Percentiles rank a stretch among this genome's conserved stretches.
Conservation (phyloP, 2,113 vertebrate species). For the Strix uralensis region DNA sequence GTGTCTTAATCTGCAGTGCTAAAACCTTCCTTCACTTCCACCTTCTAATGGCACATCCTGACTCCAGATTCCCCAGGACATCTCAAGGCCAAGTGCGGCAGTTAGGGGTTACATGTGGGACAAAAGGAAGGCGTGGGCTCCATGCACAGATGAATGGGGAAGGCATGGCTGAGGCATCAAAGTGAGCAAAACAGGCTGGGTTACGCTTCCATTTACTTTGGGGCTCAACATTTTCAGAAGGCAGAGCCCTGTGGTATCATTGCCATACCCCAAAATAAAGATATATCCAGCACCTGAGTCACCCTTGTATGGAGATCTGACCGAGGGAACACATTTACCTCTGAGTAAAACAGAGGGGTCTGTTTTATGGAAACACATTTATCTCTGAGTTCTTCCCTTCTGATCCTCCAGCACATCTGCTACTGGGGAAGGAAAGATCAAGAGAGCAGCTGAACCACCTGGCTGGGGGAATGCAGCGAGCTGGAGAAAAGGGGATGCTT, state of each 20-base stretch:
- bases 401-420: neutral
- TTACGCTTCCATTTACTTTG: neutral
- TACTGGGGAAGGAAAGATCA: neutral
- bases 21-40: neutral
- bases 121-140: neutral
- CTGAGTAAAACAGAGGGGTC: neutral
- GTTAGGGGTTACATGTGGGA: neutral
- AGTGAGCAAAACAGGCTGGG: neutral
- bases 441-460: neutral
- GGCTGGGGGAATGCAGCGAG: neutral
- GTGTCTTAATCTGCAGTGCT: neutral
- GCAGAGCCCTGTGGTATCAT: neutral
- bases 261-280: neutral
- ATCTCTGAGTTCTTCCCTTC: neutral
- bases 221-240: neutral
- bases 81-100: neutral
- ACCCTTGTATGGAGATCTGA: neutral
- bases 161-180: neutral
- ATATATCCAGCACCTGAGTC: neutral
- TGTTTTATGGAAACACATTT: neutral
- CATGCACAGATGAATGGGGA: neutral
- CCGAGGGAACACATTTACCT: neutral
- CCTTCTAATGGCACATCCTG: fast-evolving
- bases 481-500: neutral
- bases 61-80: neutral